Conservation (phyloP, 1,140 invertebrate species). For the Aricia agestis region DNA sequence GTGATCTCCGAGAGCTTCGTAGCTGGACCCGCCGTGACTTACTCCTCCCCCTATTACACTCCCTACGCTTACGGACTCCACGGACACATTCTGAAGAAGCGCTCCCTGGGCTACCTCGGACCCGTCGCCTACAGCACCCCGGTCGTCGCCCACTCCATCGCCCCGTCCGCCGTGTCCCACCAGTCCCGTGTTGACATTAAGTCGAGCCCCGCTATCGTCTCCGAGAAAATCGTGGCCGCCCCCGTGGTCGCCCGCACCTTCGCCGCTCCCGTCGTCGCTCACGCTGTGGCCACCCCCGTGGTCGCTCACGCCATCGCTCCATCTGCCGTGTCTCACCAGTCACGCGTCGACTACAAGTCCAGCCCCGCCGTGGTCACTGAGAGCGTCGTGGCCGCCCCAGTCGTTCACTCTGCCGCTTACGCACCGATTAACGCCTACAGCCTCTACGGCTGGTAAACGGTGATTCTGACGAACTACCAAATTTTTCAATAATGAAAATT, state of each 20-base stretch:
- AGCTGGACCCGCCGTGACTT: constrained; percentile 44
- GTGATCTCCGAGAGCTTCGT: constrained; percentile 24
- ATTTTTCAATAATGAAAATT: too few species aligned
- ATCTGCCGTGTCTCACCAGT: constrained; percentile 1
- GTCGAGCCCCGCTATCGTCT: constrained; percentile 15
- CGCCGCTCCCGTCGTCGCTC: constrained; percentile 22
- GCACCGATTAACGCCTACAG: constrained; percentile 28
- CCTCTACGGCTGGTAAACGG: constrained; percentile 49
- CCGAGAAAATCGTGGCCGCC: constrained; percentile 3
- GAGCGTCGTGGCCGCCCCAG: constrained; percentile 45
- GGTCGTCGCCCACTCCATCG: constrained; percentile 27
- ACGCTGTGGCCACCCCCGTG: constrained; percentile 25
- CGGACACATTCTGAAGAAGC: constrained; percentile 35
- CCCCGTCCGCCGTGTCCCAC: constrained; percentile 31
- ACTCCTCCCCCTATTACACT: constrained; percentile 56
- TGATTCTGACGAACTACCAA: constrained; percentile 46
- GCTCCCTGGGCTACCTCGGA: not conserved
- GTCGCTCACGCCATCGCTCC: constrained; percentile 34
- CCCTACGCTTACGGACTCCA: constrained; percentile 60
- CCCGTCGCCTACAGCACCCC: too few species aligned
- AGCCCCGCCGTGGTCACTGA: constrained; percentile 31
- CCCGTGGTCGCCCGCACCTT: constrained; percentile 26
- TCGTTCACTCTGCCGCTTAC: constrained; percentile 24
- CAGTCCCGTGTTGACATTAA: not conserved
- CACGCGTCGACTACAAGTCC: constrained; percentile 41